phyloP scores from a whole-genome alignment of 2,797 vertebrate species.

The Hipposideros larvatus region DNA sequence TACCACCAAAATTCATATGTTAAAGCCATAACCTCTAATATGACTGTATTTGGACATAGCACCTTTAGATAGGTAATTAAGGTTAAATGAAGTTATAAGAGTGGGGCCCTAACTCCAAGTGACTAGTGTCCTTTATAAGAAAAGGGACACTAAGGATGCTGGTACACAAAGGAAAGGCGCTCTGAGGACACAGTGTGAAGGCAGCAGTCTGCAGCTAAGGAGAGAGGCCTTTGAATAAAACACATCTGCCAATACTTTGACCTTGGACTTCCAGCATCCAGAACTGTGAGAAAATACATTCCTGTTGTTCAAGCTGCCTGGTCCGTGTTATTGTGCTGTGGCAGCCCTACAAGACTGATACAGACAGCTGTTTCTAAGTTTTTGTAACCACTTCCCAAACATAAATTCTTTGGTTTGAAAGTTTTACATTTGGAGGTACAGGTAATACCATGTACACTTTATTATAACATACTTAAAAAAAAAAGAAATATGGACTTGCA shows the following conservation, averaged over 20 bases:
- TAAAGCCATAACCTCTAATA: background rate
- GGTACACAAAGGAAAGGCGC: background rate
- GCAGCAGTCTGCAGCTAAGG: background rate
- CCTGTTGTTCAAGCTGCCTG: background rate
- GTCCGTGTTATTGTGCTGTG: background rate
- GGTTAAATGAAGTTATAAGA: background rate
- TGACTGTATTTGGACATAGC: background rate
- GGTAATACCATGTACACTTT: background rate
- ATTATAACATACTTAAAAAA: background rate
- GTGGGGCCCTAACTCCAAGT: background rate
- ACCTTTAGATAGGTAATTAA: background rate
- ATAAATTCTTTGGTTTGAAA: background rate
- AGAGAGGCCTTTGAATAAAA: background rate
- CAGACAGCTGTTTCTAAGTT: background rate
- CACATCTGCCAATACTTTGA: background rate
- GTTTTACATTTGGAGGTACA: background rate
- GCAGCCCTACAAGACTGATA: background rate
- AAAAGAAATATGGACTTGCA: background rate
- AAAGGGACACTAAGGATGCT: background rate
- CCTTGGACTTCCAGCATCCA: background rate
- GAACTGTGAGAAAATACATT: background rate
- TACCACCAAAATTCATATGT: background rate
- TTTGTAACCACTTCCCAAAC: background rate
- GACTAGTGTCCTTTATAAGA: background rate
- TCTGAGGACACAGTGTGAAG: background rate